Conservation (phyloP, 2,797 vertebrate genomes). For the Dendrocincla fuliginosa region DNA sequence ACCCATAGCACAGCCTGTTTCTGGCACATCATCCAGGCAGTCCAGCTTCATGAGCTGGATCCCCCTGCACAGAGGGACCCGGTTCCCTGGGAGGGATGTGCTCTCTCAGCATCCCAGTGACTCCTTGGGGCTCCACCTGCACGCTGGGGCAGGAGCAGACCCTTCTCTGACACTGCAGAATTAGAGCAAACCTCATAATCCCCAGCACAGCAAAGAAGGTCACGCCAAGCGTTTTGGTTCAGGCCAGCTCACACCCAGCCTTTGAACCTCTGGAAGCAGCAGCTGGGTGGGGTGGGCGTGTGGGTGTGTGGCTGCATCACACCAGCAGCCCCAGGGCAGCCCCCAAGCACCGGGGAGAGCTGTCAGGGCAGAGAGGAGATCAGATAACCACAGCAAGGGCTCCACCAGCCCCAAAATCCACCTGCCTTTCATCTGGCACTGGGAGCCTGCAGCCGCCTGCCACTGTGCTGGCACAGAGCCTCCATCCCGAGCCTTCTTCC, state of each 20-base stretch:
- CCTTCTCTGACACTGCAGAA: not conserved
- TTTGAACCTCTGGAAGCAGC: not conserved
- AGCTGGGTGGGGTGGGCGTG: not conserved
- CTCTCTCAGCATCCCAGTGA: not conserved
- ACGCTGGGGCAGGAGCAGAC: not conserved
- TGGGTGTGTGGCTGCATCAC: not conserved
- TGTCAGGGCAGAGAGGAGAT: not conserved
- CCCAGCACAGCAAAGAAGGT: not conserved
- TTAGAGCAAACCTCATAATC: not conserved
- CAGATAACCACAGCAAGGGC: not conserved
- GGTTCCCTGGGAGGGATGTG: accelerated
- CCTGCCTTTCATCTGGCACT: not conserved
- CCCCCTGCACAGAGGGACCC: accelerated
- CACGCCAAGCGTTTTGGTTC: not conserved
- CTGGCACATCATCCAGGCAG: not conserved
- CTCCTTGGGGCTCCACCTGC: not conserved
- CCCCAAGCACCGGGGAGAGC: not conserved
- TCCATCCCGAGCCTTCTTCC: not conserved
- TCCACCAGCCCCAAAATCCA: not conserved
- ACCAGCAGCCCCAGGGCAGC: not conserved
- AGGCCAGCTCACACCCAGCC: not conserved
- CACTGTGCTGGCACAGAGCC: accelerated
- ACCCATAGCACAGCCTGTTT: accelerated
- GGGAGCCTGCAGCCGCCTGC: accelerated
- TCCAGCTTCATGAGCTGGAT: accelerated